phyloP scores from a whole-genome alignment of 2,888 invertebrate species.

The Celastrina argiolus region DNA sequence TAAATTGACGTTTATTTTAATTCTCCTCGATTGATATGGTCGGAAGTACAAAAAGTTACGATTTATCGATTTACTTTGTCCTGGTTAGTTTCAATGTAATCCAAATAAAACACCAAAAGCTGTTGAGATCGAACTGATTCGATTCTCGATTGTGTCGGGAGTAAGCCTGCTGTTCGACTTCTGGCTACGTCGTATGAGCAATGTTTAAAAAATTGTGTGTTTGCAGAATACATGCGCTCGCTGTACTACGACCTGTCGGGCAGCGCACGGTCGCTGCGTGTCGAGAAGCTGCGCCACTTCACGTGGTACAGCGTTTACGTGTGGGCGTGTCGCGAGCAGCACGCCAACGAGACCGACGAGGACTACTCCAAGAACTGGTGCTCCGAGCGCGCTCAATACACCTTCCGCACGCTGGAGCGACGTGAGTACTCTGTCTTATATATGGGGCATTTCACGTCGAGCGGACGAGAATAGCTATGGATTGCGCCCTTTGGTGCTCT shows the following conservation, averaged over 20 bases:
- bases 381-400: constrained; percentile 57
- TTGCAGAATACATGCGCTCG: constrained; percentile 51
- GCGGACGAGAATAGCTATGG: no score
- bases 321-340: constrained; percentile 85
- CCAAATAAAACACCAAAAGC: no score
- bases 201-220: background rate
- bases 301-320: constrained; percentile 86
- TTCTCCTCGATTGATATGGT: no score
- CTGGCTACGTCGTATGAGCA: background rate
- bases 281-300: constrained; percentile 83
- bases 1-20: no score
- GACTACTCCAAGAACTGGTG: constrained; percentile 69
- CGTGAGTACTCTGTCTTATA: constrained; percentile 40
- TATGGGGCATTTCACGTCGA: no score
- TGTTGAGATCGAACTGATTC: no score
- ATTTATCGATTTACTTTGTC: no score
- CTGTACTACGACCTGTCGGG: constrained; percentile 74
- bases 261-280: constrained; percentile 47
- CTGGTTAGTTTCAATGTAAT: no score
- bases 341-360: constrained; percentile 69
- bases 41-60: no score
- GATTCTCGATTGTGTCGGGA: no score
- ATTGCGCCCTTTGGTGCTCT: no score
- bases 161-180: no score
- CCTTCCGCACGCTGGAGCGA: constrained; percentile 58